phyloP scores from a whole-genome alignment of 2,113 vertebrate species.

The Tricholaema leucomelas region DNA sequence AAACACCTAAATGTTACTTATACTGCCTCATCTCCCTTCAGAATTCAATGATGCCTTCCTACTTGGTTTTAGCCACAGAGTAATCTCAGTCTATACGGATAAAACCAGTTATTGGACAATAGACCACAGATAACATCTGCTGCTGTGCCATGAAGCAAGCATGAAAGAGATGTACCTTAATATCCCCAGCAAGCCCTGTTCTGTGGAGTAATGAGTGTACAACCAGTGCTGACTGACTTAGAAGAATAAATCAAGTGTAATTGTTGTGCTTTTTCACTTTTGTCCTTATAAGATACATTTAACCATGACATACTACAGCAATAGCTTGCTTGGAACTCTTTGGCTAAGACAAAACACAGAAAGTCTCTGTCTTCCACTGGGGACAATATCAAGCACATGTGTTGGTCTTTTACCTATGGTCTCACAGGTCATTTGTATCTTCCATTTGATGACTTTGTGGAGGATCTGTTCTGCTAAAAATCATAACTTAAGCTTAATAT shows the following conservation, averaged over 20 bases:
- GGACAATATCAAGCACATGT: accelerated
- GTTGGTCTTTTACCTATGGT: not conserved
- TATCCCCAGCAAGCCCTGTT: not conserved
- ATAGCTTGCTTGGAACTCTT: not conserved
- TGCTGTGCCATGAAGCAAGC: not conserved
- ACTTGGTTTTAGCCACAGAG: not conserved
- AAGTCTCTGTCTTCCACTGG: not conserved
- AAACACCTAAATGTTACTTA: not conserved
- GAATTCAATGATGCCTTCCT: not conserved
- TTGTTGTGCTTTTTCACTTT: not conserved
- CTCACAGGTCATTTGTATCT: not conserved
- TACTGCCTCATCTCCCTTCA: not conserved
- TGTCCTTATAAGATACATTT: not conserved
- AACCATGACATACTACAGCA: not conserved
- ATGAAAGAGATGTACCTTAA: not conserved
- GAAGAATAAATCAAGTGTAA: not conserved
- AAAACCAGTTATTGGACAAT: not conserved
- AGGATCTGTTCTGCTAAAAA: not conserved
- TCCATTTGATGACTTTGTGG: not conserved
- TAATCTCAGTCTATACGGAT: not conserved
- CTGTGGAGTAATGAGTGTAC: accelerated
- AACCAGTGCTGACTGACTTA: not conserved
- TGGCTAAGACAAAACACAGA: not conserved
- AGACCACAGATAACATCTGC: not conserved
- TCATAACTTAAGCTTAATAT: not conserved